Evolutionary conservation across 2,888 invertebrate species (phyloP).

Genomic region (Volucella inflata): DNA sequence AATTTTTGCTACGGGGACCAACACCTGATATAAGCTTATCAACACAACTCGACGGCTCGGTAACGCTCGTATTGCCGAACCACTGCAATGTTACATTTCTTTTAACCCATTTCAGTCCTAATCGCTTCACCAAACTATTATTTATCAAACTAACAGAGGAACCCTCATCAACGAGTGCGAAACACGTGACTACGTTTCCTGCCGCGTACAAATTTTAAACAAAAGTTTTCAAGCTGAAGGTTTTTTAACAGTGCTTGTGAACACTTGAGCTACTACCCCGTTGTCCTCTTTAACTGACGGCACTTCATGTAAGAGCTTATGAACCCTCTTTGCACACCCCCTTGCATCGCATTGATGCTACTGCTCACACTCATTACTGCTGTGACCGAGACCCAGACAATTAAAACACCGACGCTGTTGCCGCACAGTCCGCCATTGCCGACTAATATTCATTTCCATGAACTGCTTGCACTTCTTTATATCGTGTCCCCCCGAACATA

Average conservation of each 20-base stretch:
- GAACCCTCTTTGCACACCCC: not conserved
- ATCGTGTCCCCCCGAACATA: slow-evolving; percentile 2
- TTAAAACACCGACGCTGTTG: no score
- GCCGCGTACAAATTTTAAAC: not conserved
- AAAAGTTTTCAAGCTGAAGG: slow-evolving; percentile 24
- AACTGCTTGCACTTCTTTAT: not conserved
- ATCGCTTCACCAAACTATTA: slow-evolving; percentile 28
- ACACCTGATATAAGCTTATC: slow-evolving; percentile 56
- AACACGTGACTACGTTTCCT: no score
- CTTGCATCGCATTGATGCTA: no score
- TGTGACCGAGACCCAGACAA: no score
- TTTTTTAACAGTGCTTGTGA: not conserved
- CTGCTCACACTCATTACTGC: no score
- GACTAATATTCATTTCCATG: no score
- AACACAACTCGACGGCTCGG: slow-evolving; percentile 32
- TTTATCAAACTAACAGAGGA: slow-evolving; percentile 47
- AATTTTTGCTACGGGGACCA: slow-evolving; percentile 11
- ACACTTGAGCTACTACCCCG: not conserved
- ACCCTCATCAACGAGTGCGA: slow-evolving; percentile 35
- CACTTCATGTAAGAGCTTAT: not conserved
- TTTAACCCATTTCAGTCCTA: slow-evolving; percentile 32
- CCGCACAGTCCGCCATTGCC: no score
- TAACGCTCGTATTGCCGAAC: slow-evolving; percentile 25
- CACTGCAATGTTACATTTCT: slow-evolving; percentile 58
- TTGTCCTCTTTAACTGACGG: not conserved